Evolutionary conservation across 2,113 vertebrate species (phyloP), one percentile per base, ranked within the genome.

Genomic region (Mystacornis crossleyi): DNA sequence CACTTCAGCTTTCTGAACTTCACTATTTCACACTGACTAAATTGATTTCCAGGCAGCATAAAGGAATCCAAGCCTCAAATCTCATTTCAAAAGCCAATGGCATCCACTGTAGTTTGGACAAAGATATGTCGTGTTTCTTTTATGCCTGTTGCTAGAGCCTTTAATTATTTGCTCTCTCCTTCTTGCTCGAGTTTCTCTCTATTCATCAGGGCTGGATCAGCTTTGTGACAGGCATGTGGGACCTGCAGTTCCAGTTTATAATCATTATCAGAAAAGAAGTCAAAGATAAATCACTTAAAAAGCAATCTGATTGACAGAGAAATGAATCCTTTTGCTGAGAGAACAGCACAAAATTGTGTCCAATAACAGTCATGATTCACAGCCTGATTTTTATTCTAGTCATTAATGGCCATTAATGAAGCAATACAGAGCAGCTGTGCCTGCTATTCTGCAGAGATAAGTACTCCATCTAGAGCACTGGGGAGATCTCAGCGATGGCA

Each of bases 281-380:
- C 69, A 77, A 85, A 86, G 71, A 96, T 65, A 94, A 81, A 92
- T 92, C 57, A 42, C 88, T 89, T 75, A 42, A 86, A 96, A 95
- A 90, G 62, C 74, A 81, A 55, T 83, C 73, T 86, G 62, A 94
- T 38, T 94, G 82, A 55, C 4, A 19, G 60, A 64, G 55, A 86
- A 89, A 89, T 84, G 73, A 95, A 57, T 36, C 53, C 43, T 89
- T 97, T 95, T 77, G 62, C 84, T 60, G 79, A 69, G 80, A 74
- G 97, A 98, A 97, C 81, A 91, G 92, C 84, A 94, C 53, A 88
- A 93, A 96, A 95, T n/a, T 71, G 73, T 81, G 54, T 82, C 83
- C 93, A 70, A 86, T 89, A 83, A 70, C 58, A 64, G 58, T 15
- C 53, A 66, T 70, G 78, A 62, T 81, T 94, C 92, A 75, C 90